Conservation (phyloP, 2,113 vertebrate species). For the Pongo abelii region DNA sequence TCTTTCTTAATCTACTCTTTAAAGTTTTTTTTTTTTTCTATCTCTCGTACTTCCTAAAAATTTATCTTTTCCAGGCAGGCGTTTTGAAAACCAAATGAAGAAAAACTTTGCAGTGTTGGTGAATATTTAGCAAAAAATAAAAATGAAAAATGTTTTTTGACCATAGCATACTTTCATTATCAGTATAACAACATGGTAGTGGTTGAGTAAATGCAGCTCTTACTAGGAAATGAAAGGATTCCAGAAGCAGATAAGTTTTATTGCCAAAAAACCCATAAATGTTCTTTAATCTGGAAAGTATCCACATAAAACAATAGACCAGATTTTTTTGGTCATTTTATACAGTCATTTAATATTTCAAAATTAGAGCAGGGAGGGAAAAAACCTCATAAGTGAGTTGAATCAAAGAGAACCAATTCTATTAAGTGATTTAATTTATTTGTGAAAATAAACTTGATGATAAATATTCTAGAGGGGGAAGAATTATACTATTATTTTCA, state of each 20-base stretch:
- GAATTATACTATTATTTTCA: not conserved
- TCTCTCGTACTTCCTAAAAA: not conserved
- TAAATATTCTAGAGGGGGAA: not conserved
- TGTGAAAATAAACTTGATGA: not conserved
- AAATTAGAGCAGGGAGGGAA: not conserved
- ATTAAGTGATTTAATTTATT: not conserved
- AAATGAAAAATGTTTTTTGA: not conserved
- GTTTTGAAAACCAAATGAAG: not conserved
- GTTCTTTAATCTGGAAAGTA: not conserved
- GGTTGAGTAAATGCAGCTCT: not conserved
- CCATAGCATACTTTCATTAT: not conserved
- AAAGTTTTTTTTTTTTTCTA: not conserved
- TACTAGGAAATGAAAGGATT: not conserved
- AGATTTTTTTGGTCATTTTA: not conserved
- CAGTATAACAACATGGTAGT: not conserved
- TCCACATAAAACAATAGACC: not conserved
- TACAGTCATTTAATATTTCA: not conserved
- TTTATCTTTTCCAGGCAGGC: not conserved
- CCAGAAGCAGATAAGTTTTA: not conserved
- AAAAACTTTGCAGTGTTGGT: not conserved
- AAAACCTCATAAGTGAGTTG: not conserved
- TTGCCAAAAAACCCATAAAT: not conserved
- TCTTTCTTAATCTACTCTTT: not conserved
- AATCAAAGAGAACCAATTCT: not conserved
- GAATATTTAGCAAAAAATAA: not conserved